phyloP scores from a whole-genome alignment of 2,113 vertebrate genomes.

The Anguilla japonica region DNA sequence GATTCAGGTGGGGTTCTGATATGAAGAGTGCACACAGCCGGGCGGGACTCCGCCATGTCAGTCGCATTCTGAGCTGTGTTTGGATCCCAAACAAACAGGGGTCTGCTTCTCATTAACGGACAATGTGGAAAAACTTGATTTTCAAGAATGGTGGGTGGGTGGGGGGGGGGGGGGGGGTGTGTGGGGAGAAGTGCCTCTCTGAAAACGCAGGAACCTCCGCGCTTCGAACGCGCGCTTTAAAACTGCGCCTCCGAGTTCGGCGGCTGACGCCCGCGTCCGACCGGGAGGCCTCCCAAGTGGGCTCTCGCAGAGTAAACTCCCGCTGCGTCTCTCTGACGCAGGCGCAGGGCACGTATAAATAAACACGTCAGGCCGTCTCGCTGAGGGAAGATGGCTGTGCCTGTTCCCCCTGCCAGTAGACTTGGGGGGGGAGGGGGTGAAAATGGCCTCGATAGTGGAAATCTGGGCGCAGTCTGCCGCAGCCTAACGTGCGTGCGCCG shows the following conservation, averaged over 20 bases:
- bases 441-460: not conserved
- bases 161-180: too few relatives aligned
- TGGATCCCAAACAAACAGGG: constrained; percentile 3
- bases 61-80: not conserved
- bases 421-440: not conserved
- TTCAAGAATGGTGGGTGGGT: not conserved
- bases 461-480: not conserved
- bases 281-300: not conserved
- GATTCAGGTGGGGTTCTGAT: not conserved
- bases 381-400: not conserved
- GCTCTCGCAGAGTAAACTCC: not conserved
- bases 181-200: not conserved
- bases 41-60: not conserved
- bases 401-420: not conserved
- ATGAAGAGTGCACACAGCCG: not conserved
- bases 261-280: not conserved
- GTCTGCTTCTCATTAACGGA: not conserved
- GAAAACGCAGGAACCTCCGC: not conserved
- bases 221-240: not conserved
- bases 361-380: not conserved
- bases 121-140: not conserved
- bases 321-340: not conserved
- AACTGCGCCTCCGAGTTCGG: not conserved
- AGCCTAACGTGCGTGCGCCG: not conserved
- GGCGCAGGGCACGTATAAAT: not conserved